These are phyloP conservation scores for Eurytoma adleriae DNA, from an alignment of 2,888 invertebrate genomes.

Conservation along the genomic window DNA sequence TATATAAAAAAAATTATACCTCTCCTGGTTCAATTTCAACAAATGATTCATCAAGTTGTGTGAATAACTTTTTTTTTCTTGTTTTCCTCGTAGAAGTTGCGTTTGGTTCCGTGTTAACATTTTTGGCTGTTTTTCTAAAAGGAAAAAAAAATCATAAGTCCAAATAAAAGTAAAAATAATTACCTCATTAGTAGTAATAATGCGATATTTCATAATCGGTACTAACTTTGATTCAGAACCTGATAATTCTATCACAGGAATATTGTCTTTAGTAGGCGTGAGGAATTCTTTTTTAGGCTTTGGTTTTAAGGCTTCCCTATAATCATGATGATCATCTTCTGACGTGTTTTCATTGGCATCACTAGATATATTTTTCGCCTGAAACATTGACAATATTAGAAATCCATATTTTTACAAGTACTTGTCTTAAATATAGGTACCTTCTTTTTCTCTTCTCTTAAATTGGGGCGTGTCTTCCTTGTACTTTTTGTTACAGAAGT, in stretches of 20 bases:
- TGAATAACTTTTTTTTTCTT: constrained; percentile 67
- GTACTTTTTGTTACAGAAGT: constrained; percentile 48
- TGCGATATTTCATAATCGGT: not conserved
- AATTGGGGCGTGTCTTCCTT: constrained; percentile 35
- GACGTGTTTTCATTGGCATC: constrained; percentile 58
- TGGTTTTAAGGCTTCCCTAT: constrained; percentile 37
- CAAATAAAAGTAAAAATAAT: not conserved
- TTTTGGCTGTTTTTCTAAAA: constrained; percentile 39
- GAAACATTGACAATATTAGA: constrained; percentile 11
- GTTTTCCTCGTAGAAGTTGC: constrained; percentile 58
- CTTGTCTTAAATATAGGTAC: constrained; percentile 8
- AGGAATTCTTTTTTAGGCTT: constrained; percentile 44
- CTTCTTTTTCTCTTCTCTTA: constrained; percentile 44
- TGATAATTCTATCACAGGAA: constrained; percentile 66
- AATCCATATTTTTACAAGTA: not conserved
- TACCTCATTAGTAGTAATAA: not conserved
- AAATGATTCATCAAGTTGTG: constrained; percentile 61
- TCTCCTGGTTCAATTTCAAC: constrained; percentile 65
- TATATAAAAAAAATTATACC: constrained; percentile 49
- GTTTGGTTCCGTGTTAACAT: constrained; percentile 27
- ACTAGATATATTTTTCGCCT: constrained; percentile 20
- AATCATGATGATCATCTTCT: constrained; percentile 59
- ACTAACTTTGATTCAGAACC: constrained; percentile 68
- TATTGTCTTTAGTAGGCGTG: constrained; percentile 53
- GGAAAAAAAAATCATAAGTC: constrained; percentile 8